Base-by-base conservation (phyloP, 2,888 invertebrate genomes). In the Pegoplata infirma region DNA sequence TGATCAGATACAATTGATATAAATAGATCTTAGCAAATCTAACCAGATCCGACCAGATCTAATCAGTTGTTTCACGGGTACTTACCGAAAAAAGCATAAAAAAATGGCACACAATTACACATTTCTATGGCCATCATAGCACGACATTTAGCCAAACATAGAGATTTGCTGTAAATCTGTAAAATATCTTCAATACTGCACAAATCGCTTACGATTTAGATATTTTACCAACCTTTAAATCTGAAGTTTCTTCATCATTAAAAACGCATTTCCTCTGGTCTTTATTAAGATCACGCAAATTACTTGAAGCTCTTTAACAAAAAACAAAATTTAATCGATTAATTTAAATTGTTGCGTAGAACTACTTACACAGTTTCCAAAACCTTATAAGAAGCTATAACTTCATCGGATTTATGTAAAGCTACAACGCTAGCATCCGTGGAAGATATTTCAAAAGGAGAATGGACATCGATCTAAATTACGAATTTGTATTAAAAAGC, bases 61-160 rank as follows among this genome's bases (percentile, higher is more conserved):
- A n/a, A n/a, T n/a, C n/a, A n/a, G n/a, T n/a, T n/a, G n/a, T n/a
- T n/a, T n/a, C n/a, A n/a, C n/a, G 6, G 6, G 25, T 25, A 74
- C 81, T 76, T 72, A 85, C 86, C 85, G 7, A 89, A 83, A 78
- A 87, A 88, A 0, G 86, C 84, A 81, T 92, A 92, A 83, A 92
- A 92, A 78, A 90, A 91, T 2, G 92, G 92, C 68, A 89, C 90
- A 83, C 92, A 92, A 55, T 91, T 91, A 83, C 92, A 92, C 82
- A 90, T 87, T 82, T 90, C 88, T 79, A 91, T 58, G 0, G 91
- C 91, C 83, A 91, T 85, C 47, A 88, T 83, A 58, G 91, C 90
- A 10, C 92, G 88, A 82, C 92, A 92, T 5, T 86, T 83, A 0
- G 86, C 86, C 61, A 89, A 66, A 59, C 88, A 89, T n/a, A 89